Evolutionary conservation across 2,888 invertebrate genomes (phyloP), one percentile per base, ranked within the genome.

Genomic region (Lapara coniferarum): DNA sequence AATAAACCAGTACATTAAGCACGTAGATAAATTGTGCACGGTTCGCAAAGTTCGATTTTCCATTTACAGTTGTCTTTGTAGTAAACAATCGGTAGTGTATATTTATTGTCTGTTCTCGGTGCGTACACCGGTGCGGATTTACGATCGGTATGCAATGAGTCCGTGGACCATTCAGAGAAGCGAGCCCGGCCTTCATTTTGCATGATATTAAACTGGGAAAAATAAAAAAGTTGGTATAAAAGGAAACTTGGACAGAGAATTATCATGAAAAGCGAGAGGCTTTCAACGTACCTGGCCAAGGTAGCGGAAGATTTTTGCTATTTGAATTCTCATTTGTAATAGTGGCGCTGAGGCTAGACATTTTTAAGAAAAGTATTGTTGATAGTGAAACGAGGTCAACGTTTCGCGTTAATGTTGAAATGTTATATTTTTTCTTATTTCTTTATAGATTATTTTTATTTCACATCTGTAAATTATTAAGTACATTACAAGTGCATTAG

Each of bases 151-250:
- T 86, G 87, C 87, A 85, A 88, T 86, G 87, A 88, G 80, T 82
- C 80, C 76, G 73, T 80, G 84, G 83, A 80, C 87, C 82, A 86
- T 87, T 88, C 85, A 81, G 79, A 78, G 75, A 83, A 80, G 83
- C 83, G 78, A 81, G 76, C 78, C 80, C 78, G 76, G 78, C 82
- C 87, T 88, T 85, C 86, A 87, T 89, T 91, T 87, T 86, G 89
- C 89, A 89, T 89, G 86, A 86, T 90, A 91, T 89, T 90, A 89
- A 89, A 88, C 82, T 84, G 81, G 79, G 76, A 84, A 85, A 90
- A 87, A 84, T 81, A 84, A 86, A 84, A 86, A 86, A 87, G 84
- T 84, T 83, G 77, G 83, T 84, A 84, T 85, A 88, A 87, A 85
- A 79, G 83, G 82, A 85, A 86, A 87, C 86, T 89, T 86, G 80